Conservation (phyloP, 2,113 vertebrate genomes). For the Trogon melanurus region DNA sequence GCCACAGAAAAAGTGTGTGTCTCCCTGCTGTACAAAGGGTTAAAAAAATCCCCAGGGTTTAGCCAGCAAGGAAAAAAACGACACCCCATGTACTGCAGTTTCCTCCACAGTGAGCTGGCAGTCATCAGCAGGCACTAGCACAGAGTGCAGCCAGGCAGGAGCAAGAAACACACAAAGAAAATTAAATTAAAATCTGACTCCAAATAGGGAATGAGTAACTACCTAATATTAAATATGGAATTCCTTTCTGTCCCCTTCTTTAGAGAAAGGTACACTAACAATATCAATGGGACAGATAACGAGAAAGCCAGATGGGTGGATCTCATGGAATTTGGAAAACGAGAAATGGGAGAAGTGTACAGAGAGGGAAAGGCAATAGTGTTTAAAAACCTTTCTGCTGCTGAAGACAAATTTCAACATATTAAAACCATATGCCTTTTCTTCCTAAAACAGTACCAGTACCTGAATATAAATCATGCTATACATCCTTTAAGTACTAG, state of each 20-base stretch:
- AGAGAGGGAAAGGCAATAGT: not conserved
- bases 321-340: conserved; percentile 13
- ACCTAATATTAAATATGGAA: not conserved
- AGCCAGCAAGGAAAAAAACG: not conserved
- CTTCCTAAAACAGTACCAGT: not conserved
- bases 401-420: conserved; percentile 1
- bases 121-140: not conserved
- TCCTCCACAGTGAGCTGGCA: not conserved
- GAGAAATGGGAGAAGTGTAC: not conserved
- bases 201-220: not conserved
- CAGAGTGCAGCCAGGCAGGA: not conserved
- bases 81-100: not conserved
- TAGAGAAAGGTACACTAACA: not conserved
- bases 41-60: not conserved
- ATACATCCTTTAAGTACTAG: not conserved
- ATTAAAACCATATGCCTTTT: conserved; percentile 40
- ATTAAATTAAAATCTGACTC: not conserved
- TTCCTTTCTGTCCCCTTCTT: not conserved
- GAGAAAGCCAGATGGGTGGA: conserved; percentile 29
- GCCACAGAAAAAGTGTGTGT: fast-evolving
- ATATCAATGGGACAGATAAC: not conserved
- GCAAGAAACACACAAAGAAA: not conserved
- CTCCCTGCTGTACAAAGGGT: not conserved
- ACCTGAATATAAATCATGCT: not conserved
- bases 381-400: conserved; percentile 1